A percentile compares a stretch with the other conserved stretches of the same genome.
Evolutionary conservation across 1,140 invertebrate species (phyloP).

Genomic region (Hylaeus volcanicus): DNA sequence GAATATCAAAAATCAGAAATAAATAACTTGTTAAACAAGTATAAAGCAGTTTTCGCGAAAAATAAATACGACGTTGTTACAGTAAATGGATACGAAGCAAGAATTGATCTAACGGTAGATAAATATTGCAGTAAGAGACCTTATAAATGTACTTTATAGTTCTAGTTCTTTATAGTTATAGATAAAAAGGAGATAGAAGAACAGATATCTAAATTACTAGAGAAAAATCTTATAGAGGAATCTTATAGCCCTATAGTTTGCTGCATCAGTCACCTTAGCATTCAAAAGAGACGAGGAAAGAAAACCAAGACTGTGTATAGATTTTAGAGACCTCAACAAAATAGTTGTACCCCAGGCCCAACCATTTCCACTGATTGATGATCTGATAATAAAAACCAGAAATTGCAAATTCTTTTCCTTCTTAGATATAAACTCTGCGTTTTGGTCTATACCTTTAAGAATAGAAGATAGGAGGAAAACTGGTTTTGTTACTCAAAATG

Average conservation of each 20-base stretch:
- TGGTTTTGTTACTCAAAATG: neutral
- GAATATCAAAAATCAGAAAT: constrained; percentile 6
- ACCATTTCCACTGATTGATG: constrained; percentile 16
- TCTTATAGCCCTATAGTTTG: constrained; percentile 26
- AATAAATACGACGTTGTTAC: constrained; percentile 28
- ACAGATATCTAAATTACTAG: neutral
- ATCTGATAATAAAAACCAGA: neutral
- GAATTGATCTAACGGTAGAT: constrained; percentile 22
- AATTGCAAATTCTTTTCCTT: too few relatives aligned
- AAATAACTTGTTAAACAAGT: constrained; percentile 24
- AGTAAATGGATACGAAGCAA: constrained; percentile 16
- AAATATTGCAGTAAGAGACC: constrained; percentile 43
- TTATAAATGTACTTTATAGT: constrained; percentile 22
- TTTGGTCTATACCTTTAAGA: constrained; percentile 12
- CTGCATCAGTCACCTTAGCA: constrained; percentile 14
- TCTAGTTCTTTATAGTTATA: neutral
- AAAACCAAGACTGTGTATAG: neutral
- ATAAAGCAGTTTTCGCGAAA: constrained; percentile 37
- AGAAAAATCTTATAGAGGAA: constrained; percentile 17
- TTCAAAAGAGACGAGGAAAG: neutral
- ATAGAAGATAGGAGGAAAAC: neutral
- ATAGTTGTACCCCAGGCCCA: constrained; percentile 5
- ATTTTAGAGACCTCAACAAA: neutral
- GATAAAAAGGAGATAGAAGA: constrained; percentile 35
- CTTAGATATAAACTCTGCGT: constrained; percentile 6